These are phyloP conservation scores for Panulirus ornatus DNA, from an alignment of 1,140 invertebrate genomes.

Conservation along the genomic window DNA sequence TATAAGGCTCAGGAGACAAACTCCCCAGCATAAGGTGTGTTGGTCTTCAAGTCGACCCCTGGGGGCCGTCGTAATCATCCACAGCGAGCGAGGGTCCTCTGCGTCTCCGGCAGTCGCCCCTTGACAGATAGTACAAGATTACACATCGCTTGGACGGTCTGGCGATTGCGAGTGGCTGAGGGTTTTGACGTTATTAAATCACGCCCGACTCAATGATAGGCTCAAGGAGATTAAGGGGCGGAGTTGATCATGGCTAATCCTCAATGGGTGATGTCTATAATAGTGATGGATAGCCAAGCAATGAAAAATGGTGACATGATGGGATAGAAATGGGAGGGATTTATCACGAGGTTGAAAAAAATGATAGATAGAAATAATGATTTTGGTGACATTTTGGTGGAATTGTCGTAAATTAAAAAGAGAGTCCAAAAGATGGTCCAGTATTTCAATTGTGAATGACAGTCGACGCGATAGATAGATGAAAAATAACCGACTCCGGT, in stretches of 20 bases:
- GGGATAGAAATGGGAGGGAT: not conserved
- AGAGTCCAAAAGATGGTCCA: too few species aligned
- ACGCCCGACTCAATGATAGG: constrained; percentile 4
- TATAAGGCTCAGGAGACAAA: too few species aligned
- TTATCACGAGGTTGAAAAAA: not conserved
- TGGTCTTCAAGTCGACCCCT: too few species aligned
- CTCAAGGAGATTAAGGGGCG: constrained; percentile 22
- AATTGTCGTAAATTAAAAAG: too few species aligned
- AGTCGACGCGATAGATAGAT: too few species aligned
- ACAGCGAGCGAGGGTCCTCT: too few species aligned
- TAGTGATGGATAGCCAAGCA: too few species aligned
- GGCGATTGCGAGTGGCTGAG: not conserved
- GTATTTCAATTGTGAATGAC: too few species aligned
- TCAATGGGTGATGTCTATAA: constrained; percentile 17
- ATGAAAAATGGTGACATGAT: not conserved
- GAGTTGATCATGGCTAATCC: not conserved
- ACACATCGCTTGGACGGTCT: not conserved
- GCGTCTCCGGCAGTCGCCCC: not conserved
- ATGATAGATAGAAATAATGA: not conserved
- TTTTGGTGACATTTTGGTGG: too few species aligned
- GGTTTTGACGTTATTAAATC: constrained; percentile 21
- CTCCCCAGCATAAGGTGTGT: too few species aligned
- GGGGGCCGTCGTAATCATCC: too few species aligned
- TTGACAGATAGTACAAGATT: constrained; percentile 11
- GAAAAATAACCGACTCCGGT: too few species aligned